phyloP scores from a whole-genome alignment of 1,140 invertebrate species.

The Oscheius sp. region DNA sequence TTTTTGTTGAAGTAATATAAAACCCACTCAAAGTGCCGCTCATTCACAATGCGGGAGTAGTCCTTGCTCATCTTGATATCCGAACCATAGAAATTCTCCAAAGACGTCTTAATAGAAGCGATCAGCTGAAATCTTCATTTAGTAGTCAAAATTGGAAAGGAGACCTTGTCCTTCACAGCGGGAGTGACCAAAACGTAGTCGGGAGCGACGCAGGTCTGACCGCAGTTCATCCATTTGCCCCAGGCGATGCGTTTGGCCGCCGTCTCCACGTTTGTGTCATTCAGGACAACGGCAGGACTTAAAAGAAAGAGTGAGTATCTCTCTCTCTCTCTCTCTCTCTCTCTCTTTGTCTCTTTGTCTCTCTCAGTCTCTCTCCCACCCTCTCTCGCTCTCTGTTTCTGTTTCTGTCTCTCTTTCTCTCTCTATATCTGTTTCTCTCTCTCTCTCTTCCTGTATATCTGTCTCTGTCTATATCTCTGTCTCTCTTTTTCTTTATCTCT shows the following conservation, averaged over 20 bases:
- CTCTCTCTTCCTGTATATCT: too few species aligned
- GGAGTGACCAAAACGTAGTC: conserved; percentile 86
- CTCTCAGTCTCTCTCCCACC: too few species aligned
- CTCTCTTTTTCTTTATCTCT: too few species aligned
- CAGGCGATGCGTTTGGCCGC: conserved; percentile 74
- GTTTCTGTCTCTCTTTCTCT: too few species aligned
- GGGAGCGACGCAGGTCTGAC: conserved; percentile 94
- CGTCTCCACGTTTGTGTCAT: conserved; percentile 51
- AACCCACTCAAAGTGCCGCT: conserved; percentile 70
- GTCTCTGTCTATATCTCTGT: too few species aligned
- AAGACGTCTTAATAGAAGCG: conserved; percentile 63
- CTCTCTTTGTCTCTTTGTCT: too few species aligned
- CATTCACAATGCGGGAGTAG: conserved; percentile 79
- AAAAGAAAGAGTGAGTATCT: too few species aligned
- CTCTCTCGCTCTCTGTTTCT: too few species aligned
- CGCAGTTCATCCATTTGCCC: conserved; percentile 88
- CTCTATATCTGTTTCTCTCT: too few species aligned
- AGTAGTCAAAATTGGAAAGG: not conserved
- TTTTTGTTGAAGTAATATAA: not conserved
- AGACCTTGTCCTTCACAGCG: conserved; percentile 44
- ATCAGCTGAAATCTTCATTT: conserved; percentile 64
- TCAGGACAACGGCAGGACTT: conserved; percentile 37
- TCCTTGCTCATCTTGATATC: conserved; percentile 77
- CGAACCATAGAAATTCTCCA: conserved; percentile 81
- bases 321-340: too few species aligned